Base-by-base conservation (phyloP, 1,140 invertebrate species). In the Papilio dardanus region DNA sequence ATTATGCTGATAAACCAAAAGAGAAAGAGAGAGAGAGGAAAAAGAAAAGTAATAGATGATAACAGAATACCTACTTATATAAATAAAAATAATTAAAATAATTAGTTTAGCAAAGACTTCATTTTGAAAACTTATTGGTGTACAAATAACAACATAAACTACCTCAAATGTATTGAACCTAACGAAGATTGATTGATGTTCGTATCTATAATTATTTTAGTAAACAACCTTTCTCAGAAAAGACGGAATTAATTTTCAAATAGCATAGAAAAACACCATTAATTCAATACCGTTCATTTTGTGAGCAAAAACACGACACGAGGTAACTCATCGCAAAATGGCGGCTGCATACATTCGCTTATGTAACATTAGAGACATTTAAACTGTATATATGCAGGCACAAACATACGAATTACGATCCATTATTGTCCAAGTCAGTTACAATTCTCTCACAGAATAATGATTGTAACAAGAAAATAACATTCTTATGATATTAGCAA, bases 251-350 rank as follows among this genome's bases (percentile, higher is more conserved):
- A 16, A 19, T 21, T 33, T 21, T 35, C 28, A 31, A 5, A 58
- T 31, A 31, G 12, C 33, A 42, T 10, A 46, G 14, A 28, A 24
- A 71, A 86, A 77, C 71, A 77, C 77, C 75, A 71, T 74, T 12
- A 31, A 40, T 40, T 3, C 3, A 71, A 54, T 79, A 79, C 85
- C 86, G 82, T 76, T 89, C 86, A 88, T 86, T 87, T 86, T 83
- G 77, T 81, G 80, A 75, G 77, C 78, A 86, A 87, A 86, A 87
- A 83, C 77, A 62, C 30, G 24, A 28, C 82, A 81, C 82, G 66
- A 80, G 80, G 77, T 77, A 80, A 81, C 73, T 88, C 85, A 85
- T 89, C 84, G 74, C 81, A 89, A 91, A 86, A 91, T 87, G 88
- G 86, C 87, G 84, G 86, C 79, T 81, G 80, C 77, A 79, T 77